Percentiles rank a stretch among this genome's conserved stretches.
These are phyloP conservation scores for Pseudocheirus occidentalis DNA, from an alignment of 2,797 vertebrate species.

Conservation along the genomic window DNA sequence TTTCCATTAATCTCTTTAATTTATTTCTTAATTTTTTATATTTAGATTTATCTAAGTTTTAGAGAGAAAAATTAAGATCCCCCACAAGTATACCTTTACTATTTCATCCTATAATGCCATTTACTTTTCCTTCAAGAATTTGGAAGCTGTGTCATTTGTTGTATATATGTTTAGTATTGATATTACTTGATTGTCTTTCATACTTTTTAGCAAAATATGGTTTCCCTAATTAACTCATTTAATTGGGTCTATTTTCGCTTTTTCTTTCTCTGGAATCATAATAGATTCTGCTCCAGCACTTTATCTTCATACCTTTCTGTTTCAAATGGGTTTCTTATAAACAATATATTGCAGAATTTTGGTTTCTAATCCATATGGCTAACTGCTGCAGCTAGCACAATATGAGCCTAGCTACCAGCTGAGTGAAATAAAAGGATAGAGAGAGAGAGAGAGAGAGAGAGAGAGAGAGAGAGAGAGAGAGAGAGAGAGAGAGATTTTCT, in stretches of 20 bases:
- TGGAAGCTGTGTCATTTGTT: neutral
- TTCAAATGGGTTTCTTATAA: neutral
- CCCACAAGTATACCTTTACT: too few species aligned
- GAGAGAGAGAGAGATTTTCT: too few species aligned
- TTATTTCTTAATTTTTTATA: too few species aligned
- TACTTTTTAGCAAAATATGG: neutral
- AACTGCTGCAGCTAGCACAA: too few species aligned
- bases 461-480: too few species aligned
- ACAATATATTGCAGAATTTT: neutral
- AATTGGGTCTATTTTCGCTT: neutral
- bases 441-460: too few species aligned
- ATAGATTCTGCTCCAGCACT: neutral
- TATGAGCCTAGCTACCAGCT: too few species aligned
- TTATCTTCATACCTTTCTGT: neutral
- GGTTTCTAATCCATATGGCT: neutral
- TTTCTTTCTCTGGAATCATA: neutral
- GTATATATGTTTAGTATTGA: neutral
- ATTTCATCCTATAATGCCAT: neutral
- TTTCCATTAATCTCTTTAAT: too few species aligned
- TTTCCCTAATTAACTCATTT: neutral
- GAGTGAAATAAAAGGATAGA: too few species aligned
- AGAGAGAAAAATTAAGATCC: too few species aligned
- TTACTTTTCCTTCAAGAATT: neutral
- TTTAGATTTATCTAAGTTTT: too few species aligned
- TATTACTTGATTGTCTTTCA: neutral